Base-by-base conservation (phyloP, 2,113 vertebrate genomes). In the Sarotherodon lohbergeri region DNA sequence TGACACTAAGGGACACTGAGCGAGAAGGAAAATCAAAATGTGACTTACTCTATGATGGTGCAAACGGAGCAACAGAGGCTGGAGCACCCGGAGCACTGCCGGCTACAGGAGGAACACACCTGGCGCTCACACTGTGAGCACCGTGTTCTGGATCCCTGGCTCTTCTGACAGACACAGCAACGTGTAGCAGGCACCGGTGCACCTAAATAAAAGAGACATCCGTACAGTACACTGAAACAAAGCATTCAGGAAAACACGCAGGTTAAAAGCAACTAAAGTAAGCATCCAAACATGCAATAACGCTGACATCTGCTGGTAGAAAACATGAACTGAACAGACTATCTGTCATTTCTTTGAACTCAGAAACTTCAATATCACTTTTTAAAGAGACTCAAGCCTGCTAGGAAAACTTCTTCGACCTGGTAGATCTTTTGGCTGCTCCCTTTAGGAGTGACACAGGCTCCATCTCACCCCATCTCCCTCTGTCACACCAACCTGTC, bases 91-190 rank as follows among this genome's bases (percentile, higher is more conserved):
- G 90, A 95, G 88, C 97, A 97, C 73, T 94, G 94, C 4, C 91
- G 93, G 12, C 90, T 93, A 81, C 97, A 97, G 82, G 94, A 86
- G 24, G 91, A 81, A 81, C 97, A 97, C 50, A 61, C 85, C 1
- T 46, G 88, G 3, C 96, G 94, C n/a, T 97, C 97, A 16, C 97
- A 97, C 61, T 94, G 96, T 17, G 92, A 93, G 61, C 97, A 97
- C 0, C n/a, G 12, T 3, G 92, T 91, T 86, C 87, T 92, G 54
- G 81, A 71, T 3, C 84, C 91, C 24, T 88, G 92, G 34, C 61
- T 92, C 85, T 93, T 96, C 83, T 95, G 95, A 91, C 96, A 97
- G 27, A 97, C 95, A 27, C 95, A 94, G 57, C 97, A 97, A 79
- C 89, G 88, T 9, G 91, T 11, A 4, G 90, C 57, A 87, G 76